Evolutionary conservation across 2,797 vertebrate species (phyloP).

Genomic region (Myotis myotis): DNA sequence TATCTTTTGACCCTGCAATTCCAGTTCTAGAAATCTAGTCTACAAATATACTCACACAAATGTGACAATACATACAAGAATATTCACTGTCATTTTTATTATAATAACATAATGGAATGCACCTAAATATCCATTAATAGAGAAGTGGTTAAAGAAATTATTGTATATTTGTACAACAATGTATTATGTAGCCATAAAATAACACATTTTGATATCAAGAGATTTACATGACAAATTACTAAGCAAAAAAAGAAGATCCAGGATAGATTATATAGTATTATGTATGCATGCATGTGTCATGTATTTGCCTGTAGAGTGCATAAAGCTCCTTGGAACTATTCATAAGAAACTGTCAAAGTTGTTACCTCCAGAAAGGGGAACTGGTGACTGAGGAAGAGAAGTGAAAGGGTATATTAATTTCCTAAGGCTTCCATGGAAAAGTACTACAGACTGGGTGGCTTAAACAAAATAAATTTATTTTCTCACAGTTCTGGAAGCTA

Average conservation of each 20-base stretch:
- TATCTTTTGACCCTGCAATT: neutral
- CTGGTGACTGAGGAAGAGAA: neutral
- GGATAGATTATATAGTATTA: neutral
- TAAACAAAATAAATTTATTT: neutral
- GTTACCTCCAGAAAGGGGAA: neutral
- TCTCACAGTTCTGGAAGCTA: neutral
- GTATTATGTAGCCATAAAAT: neutral
- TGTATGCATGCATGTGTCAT: neutral
- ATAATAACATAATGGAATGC: neutral
- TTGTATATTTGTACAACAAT: neutral
- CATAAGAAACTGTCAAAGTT: neutral
- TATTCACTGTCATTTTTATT: neutral
- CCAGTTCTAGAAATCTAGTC: constrained; percentile 11
- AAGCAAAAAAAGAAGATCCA: neutral
- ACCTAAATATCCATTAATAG: neutral
- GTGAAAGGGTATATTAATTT: neutral
- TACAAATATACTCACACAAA: constrained; percentile 23
- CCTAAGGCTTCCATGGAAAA: neutral
- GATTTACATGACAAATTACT: neutral
- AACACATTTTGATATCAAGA: neutral
- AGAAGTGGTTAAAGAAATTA: neutral
- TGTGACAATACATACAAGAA: neutral
- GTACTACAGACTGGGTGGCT: neutral
- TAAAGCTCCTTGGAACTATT: neutral
- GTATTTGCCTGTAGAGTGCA: neutral